Base-by-base conservation (phyloP, 2,888 invertebrate genomes). In the Eristalis arbustorum region DNA sequence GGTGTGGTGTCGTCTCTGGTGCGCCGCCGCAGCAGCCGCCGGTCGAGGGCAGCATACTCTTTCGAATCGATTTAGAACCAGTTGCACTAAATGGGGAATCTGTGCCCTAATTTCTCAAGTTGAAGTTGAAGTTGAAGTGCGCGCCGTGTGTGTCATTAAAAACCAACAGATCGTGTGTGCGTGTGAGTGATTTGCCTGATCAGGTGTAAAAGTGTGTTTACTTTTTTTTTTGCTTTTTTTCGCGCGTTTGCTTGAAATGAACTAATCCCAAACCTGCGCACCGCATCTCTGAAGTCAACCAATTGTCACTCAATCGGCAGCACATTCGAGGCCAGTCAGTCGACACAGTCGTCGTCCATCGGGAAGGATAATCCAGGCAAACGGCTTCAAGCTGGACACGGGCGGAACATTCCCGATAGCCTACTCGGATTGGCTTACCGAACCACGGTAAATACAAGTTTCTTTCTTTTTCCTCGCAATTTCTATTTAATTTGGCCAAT, bases 381-480 rank as follows among this genome's bases (percentile, higher is more conserved):
- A 85, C 82, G 75, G 87, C 87, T 42, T 79, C 87, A 90, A 90
- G 88, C 92, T 93, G 93, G 93, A 93, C 91, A 91, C 91, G 88
- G 91, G 91, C 82, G 91, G 91, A 89, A 91, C 91, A 88, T 93
- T 91, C 89, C 91, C 92, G 83, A 90, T 93, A 88, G 92, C 92
- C 89, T 93, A 93, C 88, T 91, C 92, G 88, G 92, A 92, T 89
- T 93, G 93, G 93, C 91, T 92, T 88, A 90, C 91, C 82, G 93
- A 93, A 88, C 91, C 92, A 90, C 92, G 92, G 92, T 92, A 92
- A 89, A 73, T 82, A 75, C 59, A 61, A 10, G 10, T 40, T 74
- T 22, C 64, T 25, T 22, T 59, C 18, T 22, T 13, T 40, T 23
- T 49, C 25, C 64, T 59, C 49, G 34, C 74, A 79, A 75, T 82